Evolutionary conservation across 2,797 vertebrate genomes (phyloP).

Genomic region (Coilia nasus): DNA sequence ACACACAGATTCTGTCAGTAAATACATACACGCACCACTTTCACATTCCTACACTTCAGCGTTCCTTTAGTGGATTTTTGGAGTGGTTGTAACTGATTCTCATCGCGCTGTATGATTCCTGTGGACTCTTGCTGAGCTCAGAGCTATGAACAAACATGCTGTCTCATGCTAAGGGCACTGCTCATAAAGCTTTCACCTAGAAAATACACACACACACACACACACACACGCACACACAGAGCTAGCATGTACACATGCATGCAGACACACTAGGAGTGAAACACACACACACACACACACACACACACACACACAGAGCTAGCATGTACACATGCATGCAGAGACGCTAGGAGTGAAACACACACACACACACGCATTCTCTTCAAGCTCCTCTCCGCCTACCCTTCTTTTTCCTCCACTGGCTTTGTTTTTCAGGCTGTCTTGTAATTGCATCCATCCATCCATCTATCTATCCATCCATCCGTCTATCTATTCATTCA

Average conservation of each 20-base stretch:
- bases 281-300: background rate
- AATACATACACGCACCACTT: background rate
- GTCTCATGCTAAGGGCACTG: background rate
- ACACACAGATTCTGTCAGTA: background rate
- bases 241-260: too few species aligned
- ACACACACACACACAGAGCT: background rate
- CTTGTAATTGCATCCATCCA: background rate
- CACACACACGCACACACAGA: background rate
- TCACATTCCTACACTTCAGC: background rate
- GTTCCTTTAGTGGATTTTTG: background rate
- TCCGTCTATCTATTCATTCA: background rate
- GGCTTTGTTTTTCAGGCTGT: background rate
- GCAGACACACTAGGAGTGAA: background rate
- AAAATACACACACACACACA: conserved; percentile 1
- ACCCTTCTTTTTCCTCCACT: background rate
- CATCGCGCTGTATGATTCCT: background rate
- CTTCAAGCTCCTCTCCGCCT: background rate
- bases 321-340: background rate
- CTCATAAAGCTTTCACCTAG: background rate
- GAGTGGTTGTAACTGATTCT: background rate
- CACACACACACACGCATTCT: conserved; percentile 1
- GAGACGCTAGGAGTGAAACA: background rate
- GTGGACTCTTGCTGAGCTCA: background rate
- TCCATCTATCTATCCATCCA: too few species aligned
- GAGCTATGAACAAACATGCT: background rate